phyloP scores from a whole-genome alignment of 1,140 invertebrate genomes.

The Meteorus sp. region DNA sequence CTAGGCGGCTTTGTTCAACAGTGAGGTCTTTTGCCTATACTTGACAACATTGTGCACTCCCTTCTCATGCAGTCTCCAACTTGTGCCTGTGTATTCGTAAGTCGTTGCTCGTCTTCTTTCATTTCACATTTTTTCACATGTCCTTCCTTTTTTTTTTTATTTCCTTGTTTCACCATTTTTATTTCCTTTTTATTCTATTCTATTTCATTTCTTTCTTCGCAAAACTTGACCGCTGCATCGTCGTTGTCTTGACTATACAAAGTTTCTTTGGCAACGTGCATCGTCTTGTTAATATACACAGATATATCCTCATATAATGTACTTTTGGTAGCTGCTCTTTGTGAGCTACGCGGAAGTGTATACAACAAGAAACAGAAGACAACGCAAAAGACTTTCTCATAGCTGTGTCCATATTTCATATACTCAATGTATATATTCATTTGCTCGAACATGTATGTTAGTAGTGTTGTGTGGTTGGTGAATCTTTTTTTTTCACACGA shows the following conservation, averaged over 20 bases:
- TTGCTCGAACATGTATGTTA: too few relatives aligned
- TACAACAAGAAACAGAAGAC: neutral
- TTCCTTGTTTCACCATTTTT: neutral
- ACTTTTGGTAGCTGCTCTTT: too few relatives aligned
- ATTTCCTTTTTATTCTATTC: neutral
- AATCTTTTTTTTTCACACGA: constrained; percentile 10
- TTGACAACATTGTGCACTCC: neutral
- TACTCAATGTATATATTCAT: too few relatives aligned
- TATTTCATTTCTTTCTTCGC: neutral
- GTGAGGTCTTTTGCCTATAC: neutral
- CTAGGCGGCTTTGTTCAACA: constrained; percentile 13
- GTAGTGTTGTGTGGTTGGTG: too few relatives aligned
- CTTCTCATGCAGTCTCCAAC: too few relatives aligned
- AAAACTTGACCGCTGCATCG: constrained; percentile 7
- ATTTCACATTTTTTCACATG: too few relatives aligned
- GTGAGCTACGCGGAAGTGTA: constrained; percentile 45
- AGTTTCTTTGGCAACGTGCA: neutral
- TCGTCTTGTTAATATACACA: too few relatives aligned
- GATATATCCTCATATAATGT: too few relatives aligned
- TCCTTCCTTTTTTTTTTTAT: neutral
- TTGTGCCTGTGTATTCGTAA: too few relatives aligned
- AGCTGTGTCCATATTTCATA: too few relatives aligned
- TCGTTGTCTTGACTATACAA: neutral
- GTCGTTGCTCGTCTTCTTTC: too few relatives aligned
- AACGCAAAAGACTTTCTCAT: too few relatives aligned